Percentiles rank a stretch among this genome's conserved stretches.
phyloP scores from a whole-genome alignment of 2,113 vertebrate species.

The Mus spicilegus region DNA sequence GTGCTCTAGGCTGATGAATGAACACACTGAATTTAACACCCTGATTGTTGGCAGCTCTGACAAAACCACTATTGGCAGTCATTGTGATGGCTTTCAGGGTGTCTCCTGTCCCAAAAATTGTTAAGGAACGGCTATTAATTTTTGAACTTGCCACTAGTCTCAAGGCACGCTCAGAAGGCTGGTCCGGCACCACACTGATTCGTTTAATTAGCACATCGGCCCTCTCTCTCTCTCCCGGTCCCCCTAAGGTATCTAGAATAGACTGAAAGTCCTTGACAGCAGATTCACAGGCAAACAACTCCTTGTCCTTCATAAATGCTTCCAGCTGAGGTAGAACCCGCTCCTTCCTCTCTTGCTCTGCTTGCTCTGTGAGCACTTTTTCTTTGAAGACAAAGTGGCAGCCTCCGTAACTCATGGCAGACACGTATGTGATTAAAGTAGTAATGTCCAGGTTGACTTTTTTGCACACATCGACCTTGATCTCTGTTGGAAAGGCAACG shows the following conservation, averaged over 20 bases:
- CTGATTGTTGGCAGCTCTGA: slow-evolving; percentile 96
- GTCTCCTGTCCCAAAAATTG: slow-evolving; percentile 97
- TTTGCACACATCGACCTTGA: slow-evolving; percentile 91
- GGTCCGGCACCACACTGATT: slow-evolving; percentile 92
- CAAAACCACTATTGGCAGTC: slow-evolving; percentile 97
- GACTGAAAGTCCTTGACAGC: slow-evolving; percentile 95
- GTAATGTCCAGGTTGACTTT: slow-evolving; percentile 98
- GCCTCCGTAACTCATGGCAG: slow-evolving; percentile 94
- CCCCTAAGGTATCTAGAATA: slow-evolving; percentile 95
- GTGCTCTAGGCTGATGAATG: slow-evolving; percentile 94
- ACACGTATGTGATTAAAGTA: slow-evolving; percentile 95
- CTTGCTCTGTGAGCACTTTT: slow-evolving; percentile 96
- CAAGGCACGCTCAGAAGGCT: slow-evolving; percentile 92
- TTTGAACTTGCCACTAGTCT: slow-evolving; percentile 93
- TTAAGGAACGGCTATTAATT: slow-evolving; percentile 93
- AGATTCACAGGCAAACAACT: slow-evolving; percentile 94
- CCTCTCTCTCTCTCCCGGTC: slow-evolving; percentile 92
- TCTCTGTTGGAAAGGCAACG: slow-evolving; percentile 92
- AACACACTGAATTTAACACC: slow-evolving; percentile 97
- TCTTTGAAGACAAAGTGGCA: slow-evolving; percentile 95
- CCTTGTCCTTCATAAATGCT: slow-evolving; percentile 94
- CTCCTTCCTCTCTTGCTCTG: slow-evolving; percentile 92
- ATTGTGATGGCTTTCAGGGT: slow-evolving; percentile 94
- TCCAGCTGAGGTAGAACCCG: slow-evolving; percentile 93
- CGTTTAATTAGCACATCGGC: slow-evolving; percentile 89